Evolutionary conservation across 2,113 vertebrate genomes (phyloP), one percentile per base, ranked within the genome.

Genomic region (Nothoprocta pentlandii): DNA sequence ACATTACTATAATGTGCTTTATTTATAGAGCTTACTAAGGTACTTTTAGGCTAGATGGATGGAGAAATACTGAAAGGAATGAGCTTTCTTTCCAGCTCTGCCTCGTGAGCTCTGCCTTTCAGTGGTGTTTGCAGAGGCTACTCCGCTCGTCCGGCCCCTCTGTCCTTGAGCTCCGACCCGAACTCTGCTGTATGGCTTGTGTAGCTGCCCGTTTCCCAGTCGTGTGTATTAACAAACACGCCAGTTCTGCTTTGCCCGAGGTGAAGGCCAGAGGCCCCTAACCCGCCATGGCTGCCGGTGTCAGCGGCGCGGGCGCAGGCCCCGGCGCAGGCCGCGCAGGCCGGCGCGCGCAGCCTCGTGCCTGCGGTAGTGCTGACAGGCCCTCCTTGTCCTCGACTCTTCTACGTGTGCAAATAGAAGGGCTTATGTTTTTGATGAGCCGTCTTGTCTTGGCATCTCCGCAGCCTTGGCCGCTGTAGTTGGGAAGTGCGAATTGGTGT

Each of bases 241-340:
- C 69, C 63, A 69, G 53, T 85, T 95, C 82, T 47, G 64, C 64
- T 88, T 95, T 61, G 77, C 9, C 2, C n/a, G 73, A 71, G 25
- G 70, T 80, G 88, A 86, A 94, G 79, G 30, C 54, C 88, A 61
- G 78, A 81, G 36, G 77, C 34, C 86, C 92, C 86, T 78, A 23
- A 70, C 79, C 92, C 28, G 51, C 88, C 92, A 61, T 80, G 77
- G 39, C 39, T 53, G 19, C 71, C 92, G 59, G 44, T 74, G 68
- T 86, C 36, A 39, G 36, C 36, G 36, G 36, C 36, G 36, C 36
- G 36, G 36, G 36, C 36, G 36, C 36, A 39, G 36, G 36, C 36
- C 36, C 36, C 36, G 36, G 36, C 36, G 36, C 36, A 39, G 36
- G 36, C 36, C 36, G 6, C 36, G 36, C 36, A 36, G 36, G 36